A percentile compares a stretch with the other conserved stretches of the same genome.
Conservation (phyloP, 2,888 invertebrate genomes). For the Camponotus fellah region DNA sequence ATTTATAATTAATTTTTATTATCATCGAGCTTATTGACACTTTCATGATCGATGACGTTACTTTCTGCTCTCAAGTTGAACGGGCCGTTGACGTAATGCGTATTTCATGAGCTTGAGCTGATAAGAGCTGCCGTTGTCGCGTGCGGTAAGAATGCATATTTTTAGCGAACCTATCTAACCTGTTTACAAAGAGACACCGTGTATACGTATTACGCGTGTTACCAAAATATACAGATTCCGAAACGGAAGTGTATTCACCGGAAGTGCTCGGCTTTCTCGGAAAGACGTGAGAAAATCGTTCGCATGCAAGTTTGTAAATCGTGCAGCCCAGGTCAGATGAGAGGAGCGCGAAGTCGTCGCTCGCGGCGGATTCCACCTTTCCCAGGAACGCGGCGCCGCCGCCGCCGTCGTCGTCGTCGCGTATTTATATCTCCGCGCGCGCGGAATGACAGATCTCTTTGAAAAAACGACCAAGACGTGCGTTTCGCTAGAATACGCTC, state of each 20-base stretch:
- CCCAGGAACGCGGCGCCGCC: slow-evolving; percentile 16
- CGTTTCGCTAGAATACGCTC: slow-evolving; percentile 16
- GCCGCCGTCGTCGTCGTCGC: background rate
- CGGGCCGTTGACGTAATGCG: slow-evolving; percentile 23
- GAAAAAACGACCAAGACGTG: slow-evolving; percentile 26
- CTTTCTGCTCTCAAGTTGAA: slow-evolving; percentile 16
- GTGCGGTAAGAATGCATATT: background rate
- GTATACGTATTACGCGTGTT: background rate
- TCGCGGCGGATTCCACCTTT: background rate
- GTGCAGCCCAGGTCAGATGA: slow-evolving; percentile 19
- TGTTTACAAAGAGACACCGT: background rate
- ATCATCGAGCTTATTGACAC: slow-evolving; percentile 38
- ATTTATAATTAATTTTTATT: slow-evolving; percentile 27
- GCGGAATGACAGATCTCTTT: slow-evolving; percentile 46
- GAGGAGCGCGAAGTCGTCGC: background rate
- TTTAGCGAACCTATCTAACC: background rate
- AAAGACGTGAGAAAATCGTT: slow-evolving; percentile 4
- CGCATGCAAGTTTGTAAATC: background rate
- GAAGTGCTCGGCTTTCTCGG: slow-evolving; percentile 2
- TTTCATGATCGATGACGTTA: slow-evolving; percentile 25
- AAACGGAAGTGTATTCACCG: slow-evolving; percentile 5
- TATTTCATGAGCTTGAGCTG: background rate
- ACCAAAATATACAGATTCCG: background rate
- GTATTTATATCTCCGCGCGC: slow-evolving; percentile 48
- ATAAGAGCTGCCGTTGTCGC: slow-evolving; percentile 14